Percentiles rank a stretch among this genome's conserved stretches.
Conservation (phyloP, 1,140 invertebrate genomes). For the Cyrtorhinus lividipennis region DNA sequence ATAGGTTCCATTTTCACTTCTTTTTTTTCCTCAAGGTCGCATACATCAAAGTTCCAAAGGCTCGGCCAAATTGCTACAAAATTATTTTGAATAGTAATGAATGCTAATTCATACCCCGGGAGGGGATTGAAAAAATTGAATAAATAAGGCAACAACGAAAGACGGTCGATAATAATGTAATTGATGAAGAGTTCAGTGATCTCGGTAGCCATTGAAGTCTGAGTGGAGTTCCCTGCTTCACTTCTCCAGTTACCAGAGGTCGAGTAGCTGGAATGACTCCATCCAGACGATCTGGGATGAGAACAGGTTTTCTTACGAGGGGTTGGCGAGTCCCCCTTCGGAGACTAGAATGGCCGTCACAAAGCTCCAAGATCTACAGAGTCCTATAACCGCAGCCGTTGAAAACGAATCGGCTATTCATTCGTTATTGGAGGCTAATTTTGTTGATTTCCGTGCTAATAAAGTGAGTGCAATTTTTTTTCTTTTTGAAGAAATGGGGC, state of each 20-base stretch:
- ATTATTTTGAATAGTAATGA: not conserved
- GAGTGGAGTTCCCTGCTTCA: not conserved
- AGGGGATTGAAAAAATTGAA: not conserved
- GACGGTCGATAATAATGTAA: not conserved
- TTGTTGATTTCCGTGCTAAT: not conserved
- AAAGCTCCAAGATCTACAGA: not conserved
- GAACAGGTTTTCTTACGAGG: not conserved
- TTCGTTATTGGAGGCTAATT: no score
- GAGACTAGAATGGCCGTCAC: not conserved
- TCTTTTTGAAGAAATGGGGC: not conserved
- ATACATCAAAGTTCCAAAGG: not conserved
- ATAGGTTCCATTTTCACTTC: no score
- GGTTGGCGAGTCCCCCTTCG: not conserved
- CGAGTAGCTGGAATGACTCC: not conserved
- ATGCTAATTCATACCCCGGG: not conserved
- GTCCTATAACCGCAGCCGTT: no score
- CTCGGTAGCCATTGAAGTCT: not conserved
- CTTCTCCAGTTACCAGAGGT: not conserved
- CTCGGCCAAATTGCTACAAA: not conserved
- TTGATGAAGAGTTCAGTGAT: not conserved
- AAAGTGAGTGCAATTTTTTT: not conserved
- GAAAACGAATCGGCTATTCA: no score
- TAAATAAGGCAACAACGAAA: not conserved
- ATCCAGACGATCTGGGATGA: not conserved
- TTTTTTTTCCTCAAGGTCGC: no score